These are phyloP conservation scores for Apodemia duryi DNA, from an alignment of 2,888 invertebrate species.

Conservation along the genomic window DNA sequence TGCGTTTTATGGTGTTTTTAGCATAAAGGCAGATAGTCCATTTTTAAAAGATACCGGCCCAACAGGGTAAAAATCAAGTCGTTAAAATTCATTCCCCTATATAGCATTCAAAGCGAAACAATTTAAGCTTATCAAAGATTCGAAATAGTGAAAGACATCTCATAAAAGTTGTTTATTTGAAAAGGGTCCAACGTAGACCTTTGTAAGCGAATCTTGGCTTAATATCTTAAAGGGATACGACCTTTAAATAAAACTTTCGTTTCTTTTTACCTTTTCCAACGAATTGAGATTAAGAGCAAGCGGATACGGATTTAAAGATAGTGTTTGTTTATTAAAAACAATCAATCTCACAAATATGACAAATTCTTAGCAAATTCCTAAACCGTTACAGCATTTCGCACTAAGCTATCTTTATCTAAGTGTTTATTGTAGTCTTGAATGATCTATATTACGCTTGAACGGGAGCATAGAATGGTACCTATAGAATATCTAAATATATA, in stretches of 20 bases:
- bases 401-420: no score
- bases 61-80: constrained; percentile 23
- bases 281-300: constrained; percentile 16
- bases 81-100: constrained; percentile 25
- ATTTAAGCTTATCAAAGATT: constrained; percentile 32
- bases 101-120: constrained; percentile 16
- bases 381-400: no score
- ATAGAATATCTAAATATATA: no score
- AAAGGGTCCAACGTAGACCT: constrained; percentile 38
- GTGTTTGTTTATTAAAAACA: constrained; percentile 3
- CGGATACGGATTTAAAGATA: constrained; percentile 7
- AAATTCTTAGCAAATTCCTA: no score
- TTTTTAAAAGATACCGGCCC: no score
- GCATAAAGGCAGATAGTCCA: no score
- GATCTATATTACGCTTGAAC: no score
- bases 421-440: no score
- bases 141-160: constrained; percentile 38
- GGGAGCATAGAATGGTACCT: no score
- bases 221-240: constrained; percentile 43
- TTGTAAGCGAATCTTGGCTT: constrained; percentile 38
- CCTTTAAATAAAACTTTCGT: constrained; percentile 30
- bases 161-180: constrained; percentile 43
- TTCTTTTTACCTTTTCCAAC: constrained; percentile 22
- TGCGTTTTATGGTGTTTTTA: no score
- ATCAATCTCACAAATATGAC: neutral